Conservation (phyloP, 2,113 vertebrate genomes). For the Danio rerio region GRCz12tu NC_133197.1:23620501-23621000, state of each 20-base stretch:
- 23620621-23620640: slow-evolving; percentile 48
- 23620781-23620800: too few relatives aligned
- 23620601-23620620: slow-evolving; percentile 53
- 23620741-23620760: background rate
- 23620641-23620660: slow-evolving; percentile 37
- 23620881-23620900: background rate
- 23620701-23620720: background rate
- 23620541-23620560: slow-evolving; percentile 31
- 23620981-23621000: background rate
- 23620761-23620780: background rate
- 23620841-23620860: background rate
- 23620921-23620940: background rate
- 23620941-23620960: background rate
- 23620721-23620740: slow-evolving; percentile 22
- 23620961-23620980: background rate
- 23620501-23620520: slow-evolving; percentile 62
- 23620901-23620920: background rate
- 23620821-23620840: background rate
- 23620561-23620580: slow-evolving; percentile 55
- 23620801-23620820: background rate
- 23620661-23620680: slow-evolving; percentile 19
- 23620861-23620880: background rate
- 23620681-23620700: slow-evolving; percentile 13
- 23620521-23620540: slow-evolving; percentile 51
- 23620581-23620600: slow-evolving; percentile 49